Evolutionary conservation across 2,888 invertebrate species (phyloP).

Genomic region (Drosophila subquinaria): DNA sequence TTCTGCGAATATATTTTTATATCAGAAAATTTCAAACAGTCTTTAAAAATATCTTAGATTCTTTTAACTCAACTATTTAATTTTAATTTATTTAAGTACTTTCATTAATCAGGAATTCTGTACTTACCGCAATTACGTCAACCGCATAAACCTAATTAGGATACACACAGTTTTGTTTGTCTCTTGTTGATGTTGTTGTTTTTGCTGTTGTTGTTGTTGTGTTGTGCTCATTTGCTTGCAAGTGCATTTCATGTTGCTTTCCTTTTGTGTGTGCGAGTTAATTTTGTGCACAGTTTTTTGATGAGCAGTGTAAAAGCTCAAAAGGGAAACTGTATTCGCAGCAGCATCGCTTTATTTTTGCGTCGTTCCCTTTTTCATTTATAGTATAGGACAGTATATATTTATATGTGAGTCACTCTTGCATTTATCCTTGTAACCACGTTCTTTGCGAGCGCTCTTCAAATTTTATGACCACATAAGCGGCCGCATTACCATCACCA

Average conservation of each 20-base stretch:
- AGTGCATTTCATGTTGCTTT: conserved; percentile 52
- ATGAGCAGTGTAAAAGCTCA: conserved; percentile 28
- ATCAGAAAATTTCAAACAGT: too few species aligned
- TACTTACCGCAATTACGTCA: neutral
- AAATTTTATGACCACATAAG: conserved; percentile 76
- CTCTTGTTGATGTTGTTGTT: neutral
- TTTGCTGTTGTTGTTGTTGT: conserved; percentile 17
- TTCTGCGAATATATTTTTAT: too few species aligned
- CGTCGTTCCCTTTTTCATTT: neutral
- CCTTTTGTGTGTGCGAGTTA: conserved; percentile 55
- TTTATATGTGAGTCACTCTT: conserved; percentile 25
- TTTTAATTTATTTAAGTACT: neutral
- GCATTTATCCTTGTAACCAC: conserved; percentile 36
- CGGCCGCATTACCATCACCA: conserved; percentile 59
- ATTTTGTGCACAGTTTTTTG: conserved; percentile 54
- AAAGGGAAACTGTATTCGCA: conserved; percentile 30
- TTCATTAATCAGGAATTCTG: neutral
- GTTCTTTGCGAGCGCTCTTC: conserved; percentile 54
- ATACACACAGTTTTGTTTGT: conserved; percentile 5
- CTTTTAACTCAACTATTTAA: too few species aligned
- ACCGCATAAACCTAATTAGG: conserved; percentile 51
- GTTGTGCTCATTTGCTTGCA: conserved; percentile 53
- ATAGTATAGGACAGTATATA: conserved; percentile 5
- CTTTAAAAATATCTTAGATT: too few species aligned
- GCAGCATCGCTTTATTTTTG: neutral